Base-by-base conservation (phyloP, 1,140 invertebrate genomes). In the Drosophila takahashii region DNA sequence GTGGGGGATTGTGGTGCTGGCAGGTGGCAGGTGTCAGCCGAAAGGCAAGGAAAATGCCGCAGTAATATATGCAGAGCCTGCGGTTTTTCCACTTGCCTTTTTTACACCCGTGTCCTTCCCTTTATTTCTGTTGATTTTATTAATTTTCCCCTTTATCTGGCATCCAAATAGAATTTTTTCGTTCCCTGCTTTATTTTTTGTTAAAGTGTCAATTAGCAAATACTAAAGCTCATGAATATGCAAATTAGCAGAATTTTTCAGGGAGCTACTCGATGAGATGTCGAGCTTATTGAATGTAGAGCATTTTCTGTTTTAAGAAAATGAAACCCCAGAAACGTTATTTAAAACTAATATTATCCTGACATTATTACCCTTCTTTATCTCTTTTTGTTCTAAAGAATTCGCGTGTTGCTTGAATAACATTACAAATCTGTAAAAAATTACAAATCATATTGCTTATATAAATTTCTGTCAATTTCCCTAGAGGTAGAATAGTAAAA, bases 211-310 rank as follows among this genome's bases (percentile, higher is more conserved):
- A 87, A 87, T 87, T 87, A 89, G 84, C 79, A 89, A 84, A 87
- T 83, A 87, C 83, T 84, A 84, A 73, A 77, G 84, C 83, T 89
- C 84, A 89, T 87, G 84, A 87, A 87, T 87, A 87, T 87, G 84
- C 79, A 87, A 87, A 87, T 87, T 64, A 59, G 64, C 15, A 26
- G 32, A 32, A 53, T 79, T 77, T 67, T 79, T 59, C 34, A 47
- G 45, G 15, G 44, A 44, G 10, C 48, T 77, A 60, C 44, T n/a
- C 29, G 22, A 36, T 29, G 16, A 0, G 16, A 16, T 15, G 15
- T 34, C 5, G 15, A 18, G 78, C 34, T 67, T 71, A 58, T 81
- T 29, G 15, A 22, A 2, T 22, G 22, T 22, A 3, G 22, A 22
- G n/a, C 16, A 8, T 50, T 4, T 18, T 4, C 3, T 3, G 3